Conservation (phyloP, 2,888 invertebrate species). For the Andrena flavipes region DNA sequence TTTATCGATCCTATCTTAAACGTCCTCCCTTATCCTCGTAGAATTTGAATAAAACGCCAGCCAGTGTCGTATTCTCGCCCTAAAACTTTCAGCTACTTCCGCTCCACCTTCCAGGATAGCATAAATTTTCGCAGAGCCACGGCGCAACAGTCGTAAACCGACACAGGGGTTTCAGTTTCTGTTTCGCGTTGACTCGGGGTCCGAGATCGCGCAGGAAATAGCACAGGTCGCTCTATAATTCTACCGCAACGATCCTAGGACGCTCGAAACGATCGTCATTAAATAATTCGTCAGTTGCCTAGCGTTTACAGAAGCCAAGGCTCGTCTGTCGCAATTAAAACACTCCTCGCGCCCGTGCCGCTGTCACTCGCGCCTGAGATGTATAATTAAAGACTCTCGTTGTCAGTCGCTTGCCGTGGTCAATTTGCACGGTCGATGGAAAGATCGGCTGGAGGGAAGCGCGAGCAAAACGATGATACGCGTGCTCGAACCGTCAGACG, state of each 20-base stretch:
- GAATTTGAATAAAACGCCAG: not conserved
- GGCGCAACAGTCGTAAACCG: not conserved
- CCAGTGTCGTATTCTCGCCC: not conserved
- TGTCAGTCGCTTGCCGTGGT: conserved; percentile 2
- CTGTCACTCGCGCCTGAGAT: conserved; percentile 18
- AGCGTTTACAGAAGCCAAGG: not conserved
- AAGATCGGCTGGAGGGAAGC: conserved; percentile 18
- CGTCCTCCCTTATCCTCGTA: not conserved
- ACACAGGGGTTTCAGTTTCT: not conserved
- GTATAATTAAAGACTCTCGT: conserved; percentile 39
- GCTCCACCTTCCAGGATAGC: not conserved
- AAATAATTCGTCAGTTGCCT: conserved; percentile 11
- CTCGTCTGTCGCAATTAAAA: conserved; percentile 25
- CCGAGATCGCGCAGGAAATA: not conserved
- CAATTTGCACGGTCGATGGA: conserved; percentile 15
- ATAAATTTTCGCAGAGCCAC: not conserved
- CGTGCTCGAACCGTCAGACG: conserved; percentile 29
- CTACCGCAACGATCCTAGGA: not conserved
- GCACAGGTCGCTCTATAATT: conserved; percentile 1
- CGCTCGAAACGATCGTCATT: not conserved
- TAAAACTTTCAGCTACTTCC: conserved; percentile 30
- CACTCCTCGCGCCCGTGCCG: not conserved
- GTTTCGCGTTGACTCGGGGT: too few relatives aligned
- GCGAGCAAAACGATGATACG: conserved; percentile 28
- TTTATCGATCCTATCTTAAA: conserved; percentile 34